Conservation (phyloP, 2,888 invertebrate genomes). For the Himalopsyche anomala region DNA sequence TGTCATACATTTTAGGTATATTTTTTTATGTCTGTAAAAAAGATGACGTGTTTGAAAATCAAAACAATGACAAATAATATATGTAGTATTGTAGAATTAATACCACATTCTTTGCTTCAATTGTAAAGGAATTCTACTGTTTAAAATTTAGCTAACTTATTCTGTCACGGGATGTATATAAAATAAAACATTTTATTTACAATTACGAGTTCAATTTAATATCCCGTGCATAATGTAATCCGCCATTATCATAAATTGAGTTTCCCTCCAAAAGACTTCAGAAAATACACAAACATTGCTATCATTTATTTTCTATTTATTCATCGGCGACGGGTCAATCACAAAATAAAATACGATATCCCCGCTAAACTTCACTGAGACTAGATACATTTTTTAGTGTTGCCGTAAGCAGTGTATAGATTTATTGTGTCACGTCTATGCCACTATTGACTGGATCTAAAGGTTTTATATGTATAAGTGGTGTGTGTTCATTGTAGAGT, state of each 20-base stretch:
- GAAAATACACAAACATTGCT: constrained; percentile 34
- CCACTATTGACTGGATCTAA: not conserved
- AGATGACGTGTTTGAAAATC: too few species aligned
- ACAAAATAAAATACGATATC: constrained; percentile 11
- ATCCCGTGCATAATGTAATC: too few species aligned
- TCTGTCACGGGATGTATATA: not conserved
- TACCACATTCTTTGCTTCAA: too few species aligned
- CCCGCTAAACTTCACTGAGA: not conserved
- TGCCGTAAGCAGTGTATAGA: not conserved
- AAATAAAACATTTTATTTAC: constrained; percentile 34
- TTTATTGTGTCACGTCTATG: not conserved
- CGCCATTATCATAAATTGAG: not conserved
- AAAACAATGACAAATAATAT: too few species aligned
- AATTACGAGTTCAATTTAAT: not conserved
- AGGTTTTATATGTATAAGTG: not conserved
- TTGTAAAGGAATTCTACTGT: too few species aligned
- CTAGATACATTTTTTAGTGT: constrained; percentile 38
- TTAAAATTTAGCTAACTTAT: too few species aligned
- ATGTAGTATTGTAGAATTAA: too few species aligned
- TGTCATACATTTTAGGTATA: not conserved
- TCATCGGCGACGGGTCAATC: not conserved
- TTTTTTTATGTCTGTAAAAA: too few species aligned
- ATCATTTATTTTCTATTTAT: not conserved
- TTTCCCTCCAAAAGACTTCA: constrained; percentile 19
- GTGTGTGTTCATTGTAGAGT: not conserved